A percentile compares a stretch with the other conserved stretches of the same genome.
phyloP scores from a whole-genome alignment of 1,140 invertebrate genomes.

The Anastrepha obliqua region DNA sequence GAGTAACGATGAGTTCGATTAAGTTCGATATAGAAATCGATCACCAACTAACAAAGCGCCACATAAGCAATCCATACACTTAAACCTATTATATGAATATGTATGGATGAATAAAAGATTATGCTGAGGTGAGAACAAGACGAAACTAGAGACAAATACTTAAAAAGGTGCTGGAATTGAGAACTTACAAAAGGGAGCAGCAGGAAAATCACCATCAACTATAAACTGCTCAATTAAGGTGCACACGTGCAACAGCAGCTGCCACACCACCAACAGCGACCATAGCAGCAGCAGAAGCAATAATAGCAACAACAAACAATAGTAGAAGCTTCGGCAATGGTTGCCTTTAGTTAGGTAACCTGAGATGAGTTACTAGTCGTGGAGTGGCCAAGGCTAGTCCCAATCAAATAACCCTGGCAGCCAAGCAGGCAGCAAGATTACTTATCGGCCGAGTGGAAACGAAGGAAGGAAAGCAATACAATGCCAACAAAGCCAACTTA shows the following conservation, averaged over 20 bases:
- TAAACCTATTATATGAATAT: background rate
- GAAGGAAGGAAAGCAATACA: background rate
- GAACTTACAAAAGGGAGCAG: slow-evolving; percentile 11
- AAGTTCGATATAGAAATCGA: background rate
- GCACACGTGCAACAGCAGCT: slow-evolving; percentile 50
- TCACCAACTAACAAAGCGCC: slow-evolving; percentile 30
- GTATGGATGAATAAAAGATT: slow-evolving; percentile 4
- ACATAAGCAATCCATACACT: background rate
- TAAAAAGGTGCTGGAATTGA: slow-evolving; percentile 2
- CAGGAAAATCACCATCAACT: background rate
- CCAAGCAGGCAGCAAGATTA: background rate
- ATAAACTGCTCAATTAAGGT: slow-evolving; percentile 36
- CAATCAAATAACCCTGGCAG: background rate
- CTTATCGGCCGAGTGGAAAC: slow-evolving; percentile 21
- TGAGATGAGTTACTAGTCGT: slow-evolving; percentile 27
- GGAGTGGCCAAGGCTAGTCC: slow-evolving; percentile 23
- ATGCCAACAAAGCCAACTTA: background rate
- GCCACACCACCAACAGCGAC: background rate
- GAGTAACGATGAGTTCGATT: slow-evolving; percentile 26
- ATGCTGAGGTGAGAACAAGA: slow-evolving; percentile 32
- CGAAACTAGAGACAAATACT: background rate
- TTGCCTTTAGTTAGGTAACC: slow-evolving; percentile 30
- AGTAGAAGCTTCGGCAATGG: background rate
- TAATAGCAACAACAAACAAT: background rate
- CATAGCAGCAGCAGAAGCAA: background rate